A percentile compares a stretch with the other conserved stretches of the same genome.
Evolutionary conservation across 2,113 vertebrate genomes (phyloP).

Genomic region (Gobio gobio): DNA sequence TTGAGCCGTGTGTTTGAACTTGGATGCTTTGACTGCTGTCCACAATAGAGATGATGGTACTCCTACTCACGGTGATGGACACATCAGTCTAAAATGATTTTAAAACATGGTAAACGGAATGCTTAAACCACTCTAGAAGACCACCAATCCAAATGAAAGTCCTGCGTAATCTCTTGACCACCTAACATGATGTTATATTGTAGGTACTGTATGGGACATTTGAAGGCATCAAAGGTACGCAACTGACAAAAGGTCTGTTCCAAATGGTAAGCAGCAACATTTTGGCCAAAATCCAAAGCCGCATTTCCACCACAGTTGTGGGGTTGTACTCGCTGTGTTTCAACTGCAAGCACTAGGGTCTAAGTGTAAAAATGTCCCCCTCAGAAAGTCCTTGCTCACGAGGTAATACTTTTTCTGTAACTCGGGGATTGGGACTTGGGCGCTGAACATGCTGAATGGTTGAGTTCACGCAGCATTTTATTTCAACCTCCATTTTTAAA

Average conservation of each 20-base stretch:
- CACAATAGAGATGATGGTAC: neutral
- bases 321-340: too few relatives aligned
- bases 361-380: too few relatives aligned
- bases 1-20: slow-evolving; percentile 39
- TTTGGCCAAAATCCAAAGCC: neutral
- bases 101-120: neutral
- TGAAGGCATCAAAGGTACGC: neutral
- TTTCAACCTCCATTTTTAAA: too few relatives aligned
- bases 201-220: neutral
- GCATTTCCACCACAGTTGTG: too few relatives aligned
- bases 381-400: too few relatives aligned
- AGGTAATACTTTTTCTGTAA: too few relatives aligned
- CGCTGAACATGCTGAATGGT: too few relatives aligned
- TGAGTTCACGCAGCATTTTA: too few relatives aligned
- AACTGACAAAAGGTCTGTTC: neutral
- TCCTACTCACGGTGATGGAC: neutral
- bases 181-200: neutral
- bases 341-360: too few relatives aligned
- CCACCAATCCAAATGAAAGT: neutral
- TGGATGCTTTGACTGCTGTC: neutral
- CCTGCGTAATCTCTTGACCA: neutral
- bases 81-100: neutral
- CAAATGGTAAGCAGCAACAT: neutral
- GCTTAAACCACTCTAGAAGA: neutral
- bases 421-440: too few relatives aligned